Conservation (phyloP, 1,140 invertebrate species). For the Atta colombica region DNA sequence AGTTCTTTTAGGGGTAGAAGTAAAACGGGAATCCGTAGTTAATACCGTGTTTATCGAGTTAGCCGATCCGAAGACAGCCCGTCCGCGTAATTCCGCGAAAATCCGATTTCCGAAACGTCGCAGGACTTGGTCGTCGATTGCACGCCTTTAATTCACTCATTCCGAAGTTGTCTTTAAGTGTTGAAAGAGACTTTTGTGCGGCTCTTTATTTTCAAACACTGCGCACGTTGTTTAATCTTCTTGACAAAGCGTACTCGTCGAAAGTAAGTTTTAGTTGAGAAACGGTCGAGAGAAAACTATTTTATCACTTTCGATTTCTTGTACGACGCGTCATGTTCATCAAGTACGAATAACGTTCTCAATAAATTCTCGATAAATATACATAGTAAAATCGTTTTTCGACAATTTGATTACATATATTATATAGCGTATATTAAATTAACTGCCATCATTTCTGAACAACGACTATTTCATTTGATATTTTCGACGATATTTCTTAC, state of each 20-base stretch:
- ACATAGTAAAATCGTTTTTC: not conserved
- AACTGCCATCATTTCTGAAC: slow-evolving; percentile 22
- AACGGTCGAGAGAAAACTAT: not conserved
- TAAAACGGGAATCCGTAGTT: slow-evolving; percentile 24
- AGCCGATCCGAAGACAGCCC: slow-evolving; percentile 19
- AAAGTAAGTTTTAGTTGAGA: not conserved
- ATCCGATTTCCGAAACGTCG: slow-evolving; percentile 56
- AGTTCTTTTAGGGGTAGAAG: slow-evolving; percentile 25
- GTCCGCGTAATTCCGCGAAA: slow-evolving; percentile 32
- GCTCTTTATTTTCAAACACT: not conserved
- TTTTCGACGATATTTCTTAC: slow-evolving; percentile 57
- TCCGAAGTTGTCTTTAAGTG: not conserved
- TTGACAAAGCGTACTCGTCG: not conserved
- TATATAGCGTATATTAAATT: slow-evolving; percentile 26
- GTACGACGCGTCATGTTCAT: not conserved
- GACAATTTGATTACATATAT: not conserved
- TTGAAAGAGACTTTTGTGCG: not conserved
- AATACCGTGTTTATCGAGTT: slow-evolving; percentile 55
- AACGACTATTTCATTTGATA: slow-evolving; percentile 27
- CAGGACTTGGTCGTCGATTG: not conserved
- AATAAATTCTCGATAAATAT: not conserved
- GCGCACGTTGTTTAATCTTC: not conserved
- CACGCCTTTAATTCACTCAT: not conserved
- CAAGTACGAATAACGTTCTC: not conserved
- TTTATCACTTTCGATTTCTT: not conserved